phyloP scores from a whole-genome alignment of 2,888 invertebrate species.

The Bruchidius siliquastri region DNA sequence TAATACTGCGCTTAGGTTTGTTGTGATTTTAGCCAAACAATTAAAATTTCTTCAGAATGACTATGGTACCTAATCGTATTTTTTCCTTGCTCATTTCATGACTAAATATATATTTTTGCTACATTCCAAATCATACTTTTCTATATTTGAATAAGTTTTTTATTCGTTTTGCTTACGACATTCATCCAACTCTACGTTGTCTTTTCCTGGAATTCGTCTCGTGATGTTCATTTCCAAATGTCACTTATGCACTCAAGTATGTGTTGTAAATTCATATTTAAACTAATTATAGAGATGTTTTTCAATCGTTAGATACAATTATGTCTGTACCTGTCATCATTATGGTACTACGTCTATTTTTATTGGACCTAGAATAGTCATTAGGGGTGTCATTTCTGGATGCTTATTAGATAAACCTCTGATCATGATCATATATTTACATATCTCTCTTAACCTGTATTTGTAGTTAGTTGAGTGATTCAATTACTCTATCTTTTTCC shows the following conservation, averaged over 20 bases:
- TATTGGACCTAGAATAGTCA: background rate
- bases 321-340: background rate
- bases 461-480: too few relatives aligned
- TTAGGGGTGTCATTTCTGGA: background rate
- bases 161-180: background rate
- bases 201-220: background rate
- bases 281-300: background rate
- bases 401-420: background rate
- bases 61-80: background rate
- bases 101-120: background rate
- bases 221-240: background rate
- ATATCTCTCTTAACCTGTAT: too few relatives aligned
- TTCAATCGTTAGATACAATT: background rate
- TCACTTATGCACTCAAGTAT: background rate
- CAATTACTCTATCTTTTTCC: too few relatives aligned
- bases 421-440: too few relatives aligned
- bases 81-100: background rate
- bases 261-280: background rate
- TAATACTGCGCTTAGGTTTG: background rate
- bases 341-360: background rate
- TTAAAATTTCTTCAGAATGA: background rate
- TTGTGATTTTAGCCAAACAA: background rate
- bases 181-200: background rate
- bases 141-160: background rate
- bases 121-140: background rate